Evolutionary conservation across 2,113 vertebrate genomes (phyloP), one percentile per base, ranked within the genome.

Genomic region (Hemiscyllium ocellatum): DNA sequence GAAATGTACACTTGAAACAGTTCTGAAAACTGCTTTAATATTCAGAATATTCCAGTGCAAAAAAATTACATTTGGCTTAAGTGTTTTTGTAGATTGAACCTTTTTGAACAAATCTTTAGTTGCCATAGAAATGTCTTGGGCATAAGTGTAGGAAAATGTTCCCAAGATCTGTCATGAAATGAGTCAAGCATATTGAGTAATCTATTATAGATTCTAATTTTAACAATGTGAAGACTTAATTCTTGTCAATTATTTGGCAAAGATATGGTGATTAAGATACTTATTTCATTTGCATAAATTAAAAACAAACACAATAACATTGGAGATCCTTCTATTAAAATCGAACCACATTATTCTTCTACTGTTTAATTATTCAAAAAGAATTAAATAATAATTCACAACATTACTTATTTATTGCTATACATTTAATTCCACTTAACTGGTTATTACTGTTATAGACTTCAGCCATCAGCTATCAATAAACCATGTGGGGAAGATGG

Each of bases 81-180:
- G 86, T 89, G 50, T 89, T 56, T 89, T 0, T 50, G 47, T 61
- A 10, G 85, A 52, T 87, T 87, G 86, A 2, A 13, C 22, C 87
- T n/a, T n/a, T 47, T 90, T 90, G 52, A 90, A 90, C 56, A 61
- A 61, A 61, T 90, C 10, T 61, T 90, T 56, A 4, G 87, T 90
- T 61, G 87, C 87, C 87, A 90, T 90, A 56, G 87, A 90, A 90
- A n/a, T 33, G 56, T 33, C 52, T 89, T 90, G 26, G 87, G 68
- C 68, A 69, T 17, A 69, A 69, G 68, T 69, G 68, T 15, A 69
- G 17, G 20, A 69, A 69, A 69, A 69, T 76, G 37, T 37, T 4
- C 70, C 70, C 78, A 33, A 90, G 87, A 61, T 61, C 56, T 61
- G 29, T 90, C 87, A 90, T 90, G 29, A 90, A 89, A 90, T 52